Conservation (phyloP, 2,113 vertebrate genomes). For the Sceloporus tristichus region DNA sequence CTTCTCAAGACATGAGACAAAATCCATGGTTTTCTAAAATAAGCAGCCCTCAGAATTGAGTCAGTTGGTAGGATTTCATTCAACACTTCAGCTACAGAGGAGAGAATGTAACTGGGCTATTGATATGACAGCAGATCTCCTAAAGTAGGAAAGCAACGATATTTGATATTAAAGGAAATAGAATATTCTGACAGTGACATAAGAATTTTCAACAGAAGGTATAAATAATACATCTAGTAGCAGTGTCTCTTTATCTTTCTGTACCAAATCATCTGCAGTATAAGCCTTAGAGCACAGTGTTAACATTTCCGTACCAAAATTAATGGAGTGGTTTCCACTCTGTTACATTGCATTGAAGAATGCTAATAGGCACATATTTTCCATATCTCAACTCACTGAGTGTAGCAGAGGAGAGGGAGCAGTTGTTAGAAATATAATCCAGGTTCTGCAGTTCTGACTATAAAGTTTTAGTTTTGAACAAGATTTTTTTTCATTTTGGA, state of each 20-base stretch:
- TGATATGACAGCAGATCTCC: slow-evolving; percentile 40
- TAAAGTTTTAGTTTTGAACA: background rate
- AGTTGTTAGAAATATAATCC: background rate
- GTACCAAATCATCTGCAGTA: slow-evolving; percentile 41
- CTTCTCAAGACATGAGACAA: background rate
- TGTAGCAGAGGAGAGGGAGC: slow-evolving; percentile 24
- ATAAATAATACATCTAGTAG: slow-evolving; percentile 47
- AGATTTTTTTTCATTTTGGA: background rate
- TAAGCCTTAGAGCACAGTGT: slow-evolving; percentile 31
- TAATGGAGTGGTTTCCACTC: slow-evolving; percentile 25
- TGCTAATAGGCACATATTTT: background rate
- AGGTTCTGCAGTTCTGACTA: slow-evolving; percentile 24
- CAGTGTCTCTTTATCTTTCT: slow-evolving; percentile 31
- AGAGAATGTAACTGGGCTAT: slow-evolving; percentile 41
- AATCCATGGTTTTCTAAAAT: slow-evolving; percentile 6
- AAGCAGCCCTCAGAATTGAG: slow-evolving; percentile 36
- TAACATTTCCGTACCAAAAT: slow-evolving; percentile 35
- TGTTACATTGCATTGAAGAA: slow-evolving; percentile 30
- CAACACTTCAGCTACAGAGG: slow-evolving; percentile 19
- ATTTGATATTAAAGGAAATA: slow-evolving; percentile 48
- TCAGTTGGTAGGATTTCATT: slow-evolving; percentile 44
- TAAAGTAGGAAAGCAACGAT: slow-evolving; percentile 13
- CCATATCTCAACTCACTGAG: slow-evolving; percentile 11
- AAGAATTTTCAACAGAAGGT: slow-evolving; percentile 40
- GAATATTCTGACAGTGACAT: slow-evolving; percentile 29